Evolutionary conservation across 2,888 invertebrate genomes (phyloP), one percentile per base, ranked within the genome.

Genomic region (Pollenia amentaria): DNA sequence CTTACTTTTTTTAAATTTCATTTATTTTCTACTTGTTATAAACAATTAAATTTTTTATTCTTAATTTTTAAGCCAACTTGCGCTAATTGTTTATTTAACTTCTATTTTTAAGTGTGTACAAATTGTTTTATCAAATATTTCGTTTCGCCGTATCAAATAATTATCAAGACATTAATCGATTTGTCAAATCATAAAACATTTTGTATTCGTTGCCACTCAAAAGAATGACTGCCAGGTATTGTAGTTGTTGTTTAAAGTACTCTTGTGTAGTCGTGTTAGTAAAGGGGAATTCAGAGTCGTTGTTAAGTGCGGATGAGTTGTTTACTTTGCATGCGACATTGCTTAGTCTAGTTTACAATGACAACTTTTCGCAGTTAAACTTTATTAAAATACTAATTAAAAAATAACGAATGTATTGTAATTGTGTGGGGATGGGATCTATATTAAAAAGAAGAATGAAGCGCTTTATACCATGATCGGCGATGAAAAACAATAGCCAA

Each of bases 111-210:
- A 51, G 29, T 67, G n/a, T 76, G 9, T 16, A 51, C 16, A n/a
- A 9, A 11, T 21, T 48, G 72, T 65, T 60, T 73, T 73, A 78
- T 84, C 57, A 67, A 60, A 51, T 72, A 18, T 65, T 76, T 51
- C n/a, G 40, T 16, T 70, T 8, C 14, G 29, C 29, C 29, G 2
- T 29, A 42, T 72, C 44, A 72, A 84, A 38, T 42, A 67, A 69
- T 77, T 79, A 69, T 79, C 84, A 78, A 69, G 73, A 79, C 84
- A 79, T 84, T 75, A 78, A 84, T 79, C 78, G 73, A 75, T 79
- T 84, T 69, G 67, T 60, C 21, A 73, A 73, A 73, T 62, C 55
- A 64, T 65, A 57, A 55, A 80, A 57, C 60, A 44, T 55, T 57
- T 81, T 67, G 7, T 70, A 1, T 16, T 29, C 11, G 29, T 69